Evolutionary conservation across 2,888 invertebrate genomes (phyloP).

Genomic region (Thymelicus sylvestris): DNA sequence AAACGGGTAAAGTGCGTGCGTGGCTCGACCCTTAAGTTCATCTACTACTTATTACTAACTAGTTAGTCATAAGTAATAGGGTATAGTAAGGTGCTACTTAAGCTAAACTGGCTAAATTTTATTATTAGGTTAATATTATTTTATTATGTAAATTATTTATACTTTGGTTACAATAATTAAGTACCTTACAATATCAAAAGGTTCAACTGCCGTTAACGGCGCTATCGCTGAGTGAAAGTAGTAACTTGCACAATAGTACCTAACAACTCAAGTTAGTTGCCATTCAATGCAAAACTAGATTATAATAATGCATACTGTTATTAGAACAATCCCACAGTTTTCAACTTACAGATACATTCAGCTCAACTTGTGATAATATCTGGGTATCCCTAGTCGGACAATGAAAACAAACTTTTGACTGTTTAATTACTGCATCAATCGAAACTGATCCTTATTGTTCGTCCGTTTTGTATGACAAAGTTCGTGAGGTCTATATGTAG

Average conservation of each 20-base stretch:
- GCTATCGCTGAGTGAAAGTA: background rate
- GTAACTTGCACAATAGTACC: background rate
- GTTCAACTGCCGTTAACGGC: too few species aligned
- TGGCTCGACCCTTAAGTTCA: too few species aligned
- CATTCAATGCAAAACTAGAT: constrained; percentile 13
- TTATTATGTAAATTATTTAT: too few species aligned
- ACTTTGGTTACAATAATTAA: too few species aligned
- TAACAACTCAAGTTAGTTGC: constrained; percentile 9
- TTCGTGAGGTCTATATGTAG: constrained; percentile 43
- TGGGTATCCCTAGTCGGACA: constrained; percentile 18
- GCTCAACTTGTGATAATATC: constrained; percentile 29
- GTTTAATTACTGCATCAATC: constrained; percentile 32
- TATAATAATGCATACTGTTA: constrained; percentile 7
- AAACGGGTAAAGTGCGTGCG: too few species aligned
- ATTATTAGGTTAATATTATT: too few species aligned
- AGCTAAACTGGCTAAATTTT: too few species aligned
- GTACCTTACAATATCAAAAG: too few species aligned
- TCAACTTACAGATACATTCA: constrained; percentile 22
- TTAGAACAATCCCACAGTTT: constrained; percentile 15
- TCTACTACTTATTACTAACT: too few species aligned
- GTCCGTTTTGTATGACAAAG: constrained; percentile 22
- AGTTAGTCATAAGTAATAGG: too few species aligned
- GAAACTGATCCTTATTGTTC: constrained; percentile 32
- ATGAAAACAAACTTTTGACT: constrained; percentile 29
- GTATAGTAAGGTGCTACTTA: too few species aligned